These are phyloP conservation scores for Busseola fusca DNA, from an alignment of 2,888 invertebrate genomes.

Conservation along the genomic window DNA sequence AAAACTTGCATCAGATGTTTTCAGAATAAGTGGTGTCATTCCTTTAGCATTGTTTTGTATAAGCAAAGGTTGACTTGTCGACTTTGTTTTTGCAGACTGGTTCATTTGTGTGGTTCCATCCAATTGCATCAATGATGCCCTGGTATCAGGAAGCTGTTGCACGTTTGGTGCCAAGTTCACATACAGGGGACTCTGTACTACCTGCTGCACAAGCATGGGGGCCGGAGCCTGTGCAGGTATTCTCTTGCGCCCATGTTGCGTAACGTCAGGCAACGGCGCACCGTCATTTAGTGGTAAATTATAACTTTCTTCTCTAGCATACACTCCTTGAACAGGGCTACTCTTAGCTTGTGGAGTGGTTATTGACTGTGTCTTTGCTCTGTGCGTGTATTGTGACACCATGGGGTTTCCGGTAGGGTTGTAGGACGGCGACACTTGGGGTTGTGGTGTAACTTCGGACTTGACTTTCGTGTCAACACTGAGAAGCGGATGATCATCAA, in stretches of 20 bases:
- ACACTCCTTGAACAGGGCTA: constrained; percentile 76
- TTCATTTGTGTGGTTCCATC: constrained; percentile 74
- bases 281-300: constrained; percentile 73
- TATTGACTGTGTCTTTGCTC: constrained; percentile 60
- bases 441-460: constrained; percentile 70
- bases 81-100: constrained; percentile 69
- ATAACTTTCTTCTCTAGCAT: constrained; percentile 76
- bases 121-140: constrained; percentile 74
- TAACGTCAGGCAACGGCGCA: constrained; percentile 74
- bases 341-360: constrained; percentile 70
- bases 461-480: constrained; percentile 77
- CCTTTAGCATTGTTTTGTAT: constrained; percentile 81
- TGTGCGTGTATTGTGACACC: constrained; percentile 80
- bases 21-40: constrained; percentile 80
- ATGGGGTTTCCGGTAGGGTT: constrained; percentile 79
- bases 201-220: constrained; percentile 84
- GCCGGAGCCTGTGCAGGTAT: constrained; percentile 73
- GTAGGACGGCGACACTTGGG: constrained; percentile 77
- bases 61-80: constrained; percentile 75
- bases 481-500: constrained; percentile 76
- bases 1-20: constrained; percentile 83
- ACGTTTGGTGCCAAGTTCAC: constrained; percentile 80
- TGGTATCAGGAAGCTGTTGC: constrained; percentile 77
- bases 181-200: constrained; percentile 82
- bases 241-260: constrained; percentile 73